Percentiles rank a stretch among this genome's conserved stretches.
phyloP scores from a whole-genome alignment of 2,797 vertebrate genomes.

The Hapalemur alaotrensis region DNA sequence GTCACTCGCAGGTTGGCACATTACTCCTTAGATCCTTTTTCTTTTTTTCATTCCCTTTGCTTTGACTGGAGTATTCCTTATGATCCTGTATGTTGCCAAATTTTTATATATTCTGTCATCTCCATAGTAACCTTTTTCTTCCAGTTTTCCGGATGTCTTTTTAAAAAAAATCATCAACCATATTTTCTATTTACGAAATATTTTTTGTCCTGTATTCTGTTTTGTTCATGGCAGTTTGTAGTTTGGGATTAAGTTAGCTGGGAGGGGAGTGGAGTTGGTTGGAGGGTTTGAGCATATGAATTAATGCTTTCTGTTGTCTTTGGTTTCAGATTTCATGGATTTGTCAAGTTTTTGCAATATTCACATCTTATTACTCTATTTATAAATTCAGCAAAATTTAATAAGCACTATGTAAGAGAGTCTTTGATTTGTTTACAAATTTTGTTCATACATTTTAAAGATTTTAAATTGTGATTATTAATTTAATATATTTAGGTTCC shows the following conservation, averaged over 20 bases:
- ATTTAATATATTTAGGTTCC: not conserved
- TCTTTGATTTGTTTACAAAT: not conserved
- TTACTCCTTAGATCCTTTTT: not conserved
- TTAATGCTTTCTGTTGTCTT: not conserved
- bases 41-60: not conserved
- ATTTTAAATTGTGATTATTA: constrained; percentile 3
- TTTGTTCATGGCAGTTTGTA: not conserved
- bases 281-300: not conserved
- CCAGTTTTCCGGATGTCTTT: not conserved
- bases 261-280: not conserved
- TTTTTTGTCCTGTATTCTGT: not conserved
- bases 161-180: not conserved
- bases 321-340: constrained; percentile 27
- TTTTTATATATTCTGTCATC: not conserved
- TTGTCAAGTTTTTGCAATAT: not conserved
- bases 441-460: not conserved
- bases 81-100: not conserved
- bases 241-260: not conserved
- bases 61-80: not conserved
- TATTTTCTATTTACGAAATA: not conserved
- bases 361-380: constrained; percentile 24
- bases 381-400: not conserved
- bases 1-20: not conserved
- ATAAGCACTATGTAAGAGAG: not conserved
- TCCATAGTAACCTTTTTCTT: not conserved